phyloP scores from a whole-genome alignment of 2,797 vertebrate species.

The Botia kubotai region DNA sequence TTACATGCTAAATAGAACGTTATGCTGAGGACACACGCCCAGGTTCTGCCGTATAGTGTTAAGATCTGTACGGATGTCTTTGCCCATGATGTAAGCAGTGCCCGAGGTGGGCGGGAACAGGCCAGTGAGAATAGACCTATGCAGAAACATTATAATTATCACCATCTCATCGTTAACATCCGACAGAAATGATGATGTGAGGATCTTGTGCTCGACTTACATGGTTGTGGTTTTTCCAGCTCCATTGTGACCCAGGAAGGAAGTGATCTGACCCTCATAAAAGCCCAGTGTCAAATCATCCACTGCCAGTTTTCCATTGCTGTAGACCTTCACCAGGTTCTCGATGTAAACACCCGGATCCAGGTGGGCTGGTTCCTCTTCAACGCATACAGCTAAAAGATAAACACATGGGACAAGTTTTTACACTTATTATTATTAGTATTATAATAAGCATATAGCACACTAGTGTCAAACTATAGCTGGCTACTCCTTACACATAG shows the following conservation, averaged over 20 bases:
- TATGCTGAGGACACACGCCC: constrained; percentile 97
- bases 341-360: constrained; percentile 94
- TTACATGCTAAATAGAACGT: constrained; percentile 94
- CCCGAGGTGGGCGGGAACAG: constrained; percentile 96
- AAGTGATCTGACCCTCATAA: constrained; percentile 97
- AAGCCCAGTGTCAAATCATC: constrained; percentile 93
- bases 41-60: constrained; percentile 91
- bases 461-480: too few relatives aligned
- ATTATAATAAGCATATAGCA: too few relatives aligned
- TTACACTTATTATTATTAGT: too few relatives aligned
- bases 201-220: constrained; percentile 77
- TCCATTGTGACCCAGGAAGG: constrained; percentile 97
- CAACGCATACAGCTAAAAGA: constrained; percentile 85
- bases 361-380: constrained; percentile 92
- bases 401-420: constrained; percentile 3
- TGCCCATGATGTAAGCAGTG: constrained; percentile 95
- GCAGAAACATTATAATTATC: constrained; percentile 16
- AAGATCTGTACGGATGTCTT: constrained; percentile 92
- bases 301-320: constrained; percentile 92
- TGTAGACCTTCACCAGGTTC: constrained; percentile 95
- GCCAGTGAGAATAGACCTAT: constrained; percentile 97
- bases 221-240: constrained; percentile 99
- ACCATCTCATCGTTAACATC: neutral
- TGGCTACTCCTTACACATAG: too few relatives aligned
- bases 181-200: neutral